Evolutionary conservation across 2,797 vertebrate genomes (phyloP).

Genomic region (Sebastes itinus): DNA sequence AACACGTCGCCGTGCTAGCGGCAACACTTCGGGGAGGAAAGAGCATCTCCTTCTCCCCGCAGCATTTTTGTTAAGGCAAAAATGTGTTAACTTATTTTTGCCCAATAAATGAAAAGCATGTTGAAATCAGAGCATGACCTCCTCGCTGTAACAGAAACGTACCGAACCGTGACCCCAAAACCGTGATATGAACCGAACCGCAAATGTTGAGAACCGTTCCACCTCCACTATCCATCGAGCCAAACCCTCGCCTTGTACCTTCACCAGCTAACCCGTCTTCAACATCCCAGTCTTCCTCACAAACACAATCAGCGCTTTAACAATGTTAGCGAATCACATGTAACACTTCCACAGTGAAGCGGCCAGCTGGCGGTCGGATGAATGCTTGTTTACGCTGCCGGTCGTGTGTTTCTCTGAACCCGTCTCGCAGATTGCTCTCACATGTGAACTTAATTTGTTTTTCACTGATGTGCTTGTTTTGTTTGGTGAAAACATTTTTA

Average conservation of each 20-base stretch:
- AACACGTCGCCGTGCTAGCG: too few relatives aligned
- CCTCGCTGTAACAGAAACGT: too few relatives aligned
- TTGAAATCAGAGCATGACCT: neutral
- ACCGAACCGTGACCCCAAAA: too few relatives aligned
- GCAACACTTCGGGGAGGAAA: too few relatives aligned
- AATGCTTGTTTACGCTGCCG: constrained; percentile 67
- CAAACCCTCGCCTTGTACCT: neutral
- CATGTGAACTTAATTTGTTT: constrained; percentile 82
- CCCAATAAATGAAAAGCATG: too few relatives aligned
- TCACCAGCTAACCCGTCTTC: neutral
- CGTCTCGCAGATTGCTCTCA: constrained; percentile 76
- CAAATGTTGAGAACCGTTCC: too few relatives aligned
- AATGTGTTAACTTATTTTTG: too few relatives aligned
- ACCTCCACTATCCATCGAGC: too few relatives aligned
- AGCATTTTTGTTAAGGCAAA: too few relatives aligned
- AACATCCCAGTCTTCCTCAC: constrained; percentile 20
- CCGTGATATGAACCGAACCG: too few relatives aligned
- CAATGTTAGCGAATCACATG: constrained; percentile 62
- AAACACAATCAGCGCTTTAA: constrained; percentile 53
- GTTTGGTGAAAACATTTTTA: constrained; percentile 60
- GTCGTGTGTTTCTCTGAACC: constrained; percentile 59
- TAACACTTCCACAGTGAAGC: constrained; percentile 43
- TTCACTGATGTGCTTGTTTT: constrained; percentile 65
- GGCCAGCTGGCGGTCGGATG: constrained; percentile 34
- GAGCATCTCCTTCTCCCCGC: too few relatives aligned